Conservation (phyloP, 2,113 vertebrate genomes). For the Bubalus kerabau region DNA sequence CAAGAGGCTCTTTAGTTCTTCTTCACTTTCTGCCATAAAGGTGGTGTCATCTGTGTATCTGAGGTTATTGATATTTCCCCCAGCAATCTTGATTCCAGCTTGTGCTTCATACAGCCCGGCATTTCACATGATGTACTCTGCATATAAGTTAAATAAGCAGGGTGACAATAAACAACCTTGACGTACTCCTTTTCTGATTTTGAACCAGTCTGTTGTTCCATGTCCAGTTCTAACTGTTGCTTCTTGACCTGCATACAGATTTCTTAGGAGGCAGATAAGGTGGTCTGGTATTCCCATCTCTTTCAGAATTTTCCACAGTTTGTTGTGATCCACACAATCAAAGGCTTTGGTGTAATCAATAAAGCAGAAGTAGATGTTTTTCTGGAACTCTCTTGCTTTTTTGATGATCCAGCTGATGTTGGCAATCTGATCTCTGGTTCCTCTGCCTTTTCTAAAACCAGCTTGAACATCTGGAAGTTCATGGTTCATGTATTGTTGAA, state of each 20-base stretch:
- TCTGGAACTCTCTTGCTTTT: neutral
- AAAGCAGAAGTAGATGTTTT: neutral
- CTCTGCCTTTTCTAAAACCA: neutral
- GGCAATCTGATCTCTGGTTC: neutral
- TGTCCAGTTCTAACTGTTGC: neutral
- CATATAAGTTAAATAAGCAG: neutral
- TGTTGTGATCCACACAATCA: neutral
- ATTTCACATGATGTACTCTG: neutral
- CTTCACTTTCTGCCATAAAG: neutral
- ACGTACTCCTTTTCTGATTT: fast-evolving
- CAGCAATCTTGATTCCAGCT: neutral
- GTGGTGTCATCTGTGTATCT: neutral
- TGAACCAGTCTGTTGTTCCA: neutral
- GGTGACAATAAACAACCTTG: neutral
- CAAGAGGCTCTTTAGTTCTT: neutral
- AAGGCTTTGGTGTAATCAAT: neutral
- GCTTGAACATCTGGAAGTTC: neutral
- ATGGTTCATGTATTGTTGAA: neutral
- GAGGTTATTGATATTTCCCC: neutral
- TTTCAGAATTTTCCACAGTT: neutral
- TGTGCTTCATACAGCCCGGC: neutral
- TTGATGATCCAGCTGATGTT: neutral
- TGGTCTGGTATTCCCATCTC: neutral
- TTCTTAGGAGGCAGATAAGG: neutral
- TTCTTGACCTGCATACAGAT: neutral